Conservation (phyloP, 1,140 invertebrate species). For the Laupala kohalensis region DNA sequence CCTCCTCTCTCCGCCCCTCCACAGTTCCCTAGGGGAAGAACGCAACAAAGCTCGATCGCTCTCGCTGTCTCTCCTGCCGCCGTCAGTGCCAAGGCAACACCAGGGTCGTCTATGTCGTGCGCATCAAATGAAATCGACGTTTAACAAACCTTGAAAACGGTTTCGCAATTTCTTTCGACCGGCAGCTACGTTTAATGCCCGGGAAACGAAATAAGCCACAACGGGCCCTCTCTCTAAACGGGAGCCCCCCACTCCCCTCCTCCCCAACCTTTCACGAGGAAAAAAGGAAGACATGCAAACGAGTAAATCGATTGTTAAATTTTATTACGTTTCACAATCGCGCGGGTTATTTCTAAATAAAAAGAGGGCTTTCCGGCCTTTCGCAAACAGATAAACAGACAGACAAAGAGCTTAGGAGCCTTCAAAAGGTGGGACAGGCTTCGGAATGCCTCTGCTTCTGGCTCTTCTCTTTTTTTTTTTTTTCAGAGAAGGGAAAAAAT, state of each 20-base stretch:
- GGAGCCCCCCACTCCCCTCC: too few relatives aligned
- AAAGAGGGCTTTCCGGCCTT: not conserved
- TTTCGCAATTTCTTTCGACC: not conserved
- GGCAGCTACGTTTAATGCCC: not conserved
- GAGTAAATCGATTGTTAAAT: not conserved
- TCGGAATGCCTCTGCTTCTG: not conserved
- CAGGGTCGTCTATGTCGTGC: not conserved
- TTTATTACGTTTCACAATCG: not conserved
- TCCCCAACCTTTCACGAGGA: too few relatives aligned
- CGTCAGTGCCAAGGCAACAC: not conserved
- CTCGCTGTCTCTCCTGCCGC: not conserved
- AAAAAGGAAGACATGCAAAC: not conserved
- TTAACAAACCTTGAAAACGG: not conserved
- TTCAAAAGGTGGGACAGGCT: not conserved
- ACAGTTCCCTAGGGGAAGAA: too few relatives aligned
- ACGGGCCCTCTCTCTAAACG: not conserved
- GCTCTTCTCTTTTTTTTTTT: not conserved
- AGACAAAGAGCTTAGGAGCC: not conserved
- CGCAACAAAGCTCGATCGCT: not conserved
- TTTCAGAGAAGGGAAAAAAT: not conserved
- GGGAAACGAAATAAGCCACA: not conserved
- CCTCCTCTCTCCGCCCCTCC: too few relatives aligned
- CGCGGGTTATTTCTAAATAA: not conserved
- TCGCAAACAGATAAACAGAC: not conserved
- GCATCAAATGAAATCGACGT: not conserved